Evolutionary conservation across 2,797 vertebrate genomes (phyloP), one percentile per base, ranked within the genome.

Genomic region (Nasua narica): DNA sequence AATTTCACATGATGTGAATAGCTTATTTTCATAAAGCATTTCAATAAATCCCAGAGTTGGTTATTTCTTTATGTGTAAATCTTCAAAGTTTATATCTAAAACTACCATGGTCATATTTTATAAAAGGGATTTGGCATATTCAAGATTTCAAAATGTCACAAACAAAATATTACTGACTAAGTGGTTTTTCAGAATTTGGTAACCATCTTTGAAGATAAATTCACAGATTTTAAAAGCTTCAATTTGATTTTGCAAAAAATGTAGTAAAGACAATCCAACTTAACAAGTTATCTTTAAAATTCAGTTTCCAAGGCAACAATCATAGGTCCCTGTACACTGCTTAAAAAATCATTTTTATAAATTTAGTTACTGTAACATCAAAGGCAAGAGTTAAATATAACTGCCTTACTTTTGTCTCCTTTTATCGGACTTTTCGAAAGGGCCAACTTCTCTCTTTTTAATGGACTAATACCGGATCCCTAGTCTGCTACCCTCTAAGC

Each of bases 301-400:
- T 98, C 97, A 97, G 98, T 99, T 98, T 98, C 98, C 98, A 98
- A 98, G 98, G 98, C 97, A 99, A 99, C 98, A 54, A 97, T 98
- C 21, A 92, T 97, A 97, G 97, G 95, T 97, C 97, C 97, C 92
- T 95, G 94, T 98, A 96, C 70, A 98, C 69, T 97, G 97, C 96
- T 97, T 97, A 58, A 96, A 94, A 97, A 96, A 98, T 86, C 86
- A 72, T 95, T 98, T 98, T 97, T 97, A 97, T 97, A 98, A 97
- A 98, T 89, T 94, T 50, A 16, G 94, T 91, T 93, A 95, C 95
- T 93, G 87, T 74, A 95, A 97, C 93, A 92, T 91, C 91, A 97
- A 98, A 98, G 95, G 91, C 82, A 96, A 87, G 95, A 97, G 77
- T 97, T 86, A 98, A 98, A 97, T 97, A 96, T 97, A 97, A 96